phyloP scores from a whole-genome alignment of 1,140 invertebrate species.

The Palaemon carinicauda region DNA sequence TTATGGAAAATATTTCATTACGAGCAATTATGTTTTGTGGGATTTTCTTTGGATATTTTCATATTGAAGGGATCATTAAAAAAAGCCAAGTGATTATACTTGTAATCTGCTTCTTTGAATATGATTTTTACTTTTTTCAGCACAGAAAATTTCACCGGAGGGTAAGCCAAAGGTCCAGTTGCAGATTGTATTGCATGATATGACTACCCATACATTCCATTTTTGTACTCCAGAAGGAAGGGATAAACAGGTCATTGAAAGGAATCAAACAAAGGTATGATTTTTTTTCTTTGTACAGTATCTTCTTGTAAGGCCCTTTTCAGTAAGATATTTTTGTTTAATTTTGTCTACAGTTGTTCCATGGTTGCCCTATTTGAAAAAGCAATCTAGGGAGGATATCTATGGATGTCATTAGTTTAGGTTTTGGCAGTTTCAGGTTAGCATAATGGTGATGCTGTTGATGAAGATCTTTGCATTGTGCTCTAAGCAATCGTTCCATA shows the following conservation, averaged over 20 bases:
- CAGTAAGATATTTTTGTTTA: conserved; percentile 65
- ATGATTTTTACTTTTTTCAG: conserved; percentile 67
- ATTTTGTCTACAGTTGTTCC: conserved; percentile 37
- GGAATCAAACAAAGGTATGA: conserved; percentile 96
- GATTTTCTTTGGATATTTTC: too few species aligned
- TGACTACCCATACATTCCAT: conserved; percentile 95
- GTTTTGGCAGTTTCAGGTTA: too few species aligned
- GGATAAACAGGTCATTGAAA: conserved; percentile 83
- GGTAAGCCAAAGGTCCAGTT: conserved; percentile 98
- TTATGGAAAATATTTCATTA: too few species aligned
- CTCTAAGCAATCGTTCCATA: too few species aligned
- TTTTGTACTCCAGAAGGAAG: conserved; percentile 89
- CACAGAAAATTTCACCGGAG: conserved; percentile 98
- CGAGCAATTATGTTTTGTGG: too few species aligned
- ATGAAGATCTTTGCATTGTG: too few species aligned
- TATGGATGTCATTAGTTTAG: too few species aligned
- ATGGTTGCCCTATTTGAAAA: neutral
- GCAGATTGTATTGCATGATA: conserved; percentile 96
- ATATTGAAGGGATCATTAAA: neutral
- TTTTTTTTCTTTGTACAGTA: conserved; percentile 80
- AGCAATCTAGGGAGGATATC: too few species aligned
- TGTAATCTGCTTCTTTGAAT: too few species aligned
- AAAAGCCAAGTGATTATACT: neutral
- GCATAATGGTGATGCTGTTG: too few species aligned
- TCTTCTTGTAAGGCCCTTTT: too few species aligned